Base-by-base conservation (phyloP, 2,113 vertebrate genomes). In the Mesocricetus auratus region DNA sequence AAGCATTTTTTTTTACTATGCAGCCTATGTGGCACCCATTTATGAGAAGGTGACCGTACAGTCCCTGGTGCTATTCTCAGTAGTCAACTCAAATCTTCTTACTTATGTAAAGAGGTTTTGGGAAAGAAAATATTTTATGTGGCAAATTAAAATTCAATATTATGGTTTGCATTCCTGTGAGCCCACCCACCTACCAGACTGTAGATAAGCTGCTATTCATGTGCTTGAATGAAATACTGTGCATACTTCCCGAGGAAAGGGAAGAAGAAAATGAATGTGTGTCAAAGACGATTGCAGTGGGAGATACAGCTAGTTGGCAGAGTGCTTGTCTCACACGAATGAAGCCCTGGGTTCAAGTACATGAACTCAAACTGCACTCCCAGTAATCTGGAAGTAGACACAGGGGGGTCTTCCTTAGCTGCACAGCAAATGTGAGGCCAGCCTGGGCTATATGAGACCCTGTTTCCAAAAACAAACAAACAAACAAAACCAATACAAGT, bases 111-210 rank as follows among this genome's bases (percentile, higher is more conserved):
- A 75, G 33, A 77, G 33, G 12, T 69, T 96, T 97, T 58, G 88
- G 94, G 74, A 94, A 89, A 50, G n/a, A 78, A 95, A 93, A 91
- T 94, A 93, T 79, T 93, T 42, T 94, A 64, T 89, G 94, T 93
- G 94, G 11, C 81, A 89, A 89, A 92, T 94, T 96, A 93, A 95
- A 96, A 94, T 96, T 86, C 45, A 95, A 92, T 82, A 91, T 69
- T 94, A 88, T 53, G 29, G 79, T 64, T 60, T 74, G 62, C 64
- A 68, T 29, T 53, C 71, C 53, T 93, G 68, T 78, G 24, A 87
- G 60, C 26, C 88, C 88, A 95, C n/a, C 85, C 22, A 62, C 79
- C 91, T 69, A 90, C 58, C 64, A 97, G 74, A 75, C 77, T 92
- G 13, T 39, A 77, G 82, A 94, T 74, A 85, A 95, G 8, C 60